Evolutionary conservation across 2,888 invertebrate genomes (phyloP).

Genomic region (Polyploca ridens): DNA sequence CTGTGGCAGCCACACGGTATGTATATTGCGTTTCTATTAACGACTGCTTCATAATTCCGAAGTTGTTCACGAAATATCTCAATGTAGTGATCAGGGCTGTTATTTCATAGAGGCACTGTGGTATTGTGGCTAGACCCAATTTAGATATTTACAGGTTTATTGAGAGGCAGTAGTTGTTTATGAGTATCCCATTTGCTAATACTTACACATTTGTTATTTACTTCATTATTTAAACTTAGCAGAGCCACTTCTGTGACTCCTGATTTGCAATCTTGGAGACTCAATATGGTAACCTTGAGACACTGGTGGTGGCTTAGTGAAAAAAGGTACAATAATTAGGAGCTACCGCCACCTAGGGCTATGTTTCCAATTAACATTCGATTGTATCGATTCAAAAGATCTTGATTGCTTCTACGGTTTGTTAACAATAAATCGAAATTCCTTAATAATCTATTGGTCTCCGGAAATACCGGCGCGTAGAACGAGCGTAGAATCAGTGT

Average conservation of each 20-base stretch:
- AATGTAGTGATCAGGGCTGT: background rate
- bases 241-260: too few relatives aligned
- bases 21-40: background rate
- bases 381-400: conserved; percentile 35
- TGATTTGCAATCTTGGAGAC: too few relatives aligned
- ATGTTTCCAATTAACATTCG: conserved; percentile 33
- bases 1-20: background rate
- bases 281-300: too few relatives aligned
- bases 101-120: background rate
- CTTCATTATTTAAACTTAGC: too few relatives aligned
- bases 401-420: conserved; percentile 28
- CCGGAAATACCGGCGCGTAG: too few relatives aligned
- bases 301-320: too few relatives aligned
- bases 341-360: conserved; percentile 1
- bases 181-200: too few relatives aligned
- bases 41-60: background rate
- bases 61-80: background rate
- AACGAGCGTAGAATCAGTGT: too few relatives aligned
- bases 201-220: too few relatives aligned
- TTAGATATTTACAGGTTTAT: background rate
- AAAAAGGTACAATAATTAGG: too few relatives aligned
- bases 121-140: background rate
- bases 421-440: conserved; percentile 12
- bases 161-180: too few relatives aligned
- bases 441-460: too few relatives aligned